Base-by-base conservation (phyloP, 2,113 vertebrate species). In the Xiphorhynchus elegans region DNA sequence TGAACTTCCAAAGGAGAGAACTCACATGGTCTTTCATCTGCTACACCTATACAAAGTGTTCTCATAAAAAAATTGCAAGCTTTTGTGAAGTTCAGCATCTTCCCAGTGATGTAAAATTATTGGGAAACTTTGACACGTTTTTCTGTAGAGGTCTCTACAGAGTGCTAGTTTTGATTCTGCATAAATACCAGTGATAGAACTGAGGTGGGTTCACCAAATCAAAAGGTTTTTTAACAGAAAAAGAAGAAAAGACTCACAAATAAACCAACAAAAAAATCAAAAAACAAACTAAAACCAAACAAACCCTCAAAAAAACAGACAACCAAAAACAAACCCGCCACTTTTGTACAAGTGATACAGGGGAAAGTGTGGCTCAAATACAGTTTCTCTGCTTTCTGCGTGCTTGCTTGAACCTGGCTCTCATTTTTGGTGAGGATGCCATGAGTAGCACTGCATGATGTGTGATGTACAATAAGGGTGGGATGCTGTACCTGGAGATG, bases 331-430 rank as follows among this genome's bases (percentile, higher is more conserved):
- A 55, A 84, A 68, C 6, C 10, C 17, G 60, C 14, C 2, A 17
- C 33, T 69, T 64, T 37, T 17, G 6, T 35, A 13, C 10, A 56
- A 73, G 13, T n/a, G 21, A 5, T 76, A 2, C 4, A 37, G 53
- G 55, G 20, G 25, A 79, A 26, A 64, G 2, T 0, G 0, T n/a
- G 25, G 9, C 52, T 89, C 50, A 74, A 64, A 39, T 52, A 39
- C 17, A 63, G 3, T 29, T 90, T 56, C 17, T 49, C 88, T 70
- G 11, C 37, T 55, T 87, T 75, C n/a, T 75, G 4, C 74, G 39
- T 66, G 23, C 40, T 77, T 10, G 7, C 33, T 68, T 59, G 53
- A 80, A 39, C 12, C 50, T 70, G 23, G 5, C 23, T 74, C 4
- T 90, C 17, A 8, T 52, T 67, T 78, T 31, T 29, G 17, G 33